Conservation (phyloP, 2,113 vertebrate species). For the Drymodes brunneopygia region DNA sequence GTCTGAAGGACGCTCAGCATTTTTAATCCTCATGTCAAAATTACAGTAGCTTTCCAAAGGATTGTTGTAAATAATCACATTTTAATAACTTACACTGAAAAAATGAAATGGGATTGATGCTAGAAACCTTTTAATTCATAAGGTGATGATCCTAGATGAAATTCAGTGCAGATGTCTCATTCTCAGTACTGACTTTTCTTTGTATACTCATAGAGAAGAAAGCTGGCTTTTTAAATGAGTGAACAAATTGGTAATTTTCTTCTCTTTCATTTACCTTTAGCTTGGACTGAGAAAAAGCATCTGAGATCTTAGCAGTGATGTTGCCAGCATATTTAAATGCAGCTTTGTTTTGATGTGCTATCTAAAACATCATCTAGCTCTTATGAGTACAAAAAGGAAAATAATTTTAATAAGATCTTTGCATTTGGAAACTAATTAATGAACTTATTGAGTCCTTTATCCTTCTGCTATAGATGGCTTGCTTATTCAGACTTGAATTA, state of each 20-base stretch:
- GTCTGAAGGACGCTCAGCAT: background rate
- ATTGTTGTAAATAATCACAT: background rate
- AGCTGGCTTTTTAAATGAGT: background rate
- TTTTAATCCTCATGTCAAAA: background rate
- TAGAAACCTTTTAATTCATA: background rate
- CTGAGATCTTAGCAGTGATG: background rate
- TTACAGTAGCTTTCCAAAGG: background rate
- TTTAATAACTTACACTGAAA: background rate
- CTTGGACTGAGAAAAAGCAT: background rate
- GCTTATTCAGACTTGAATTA: slow-evolving; percentile 79
- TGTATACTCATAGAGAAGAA: background rate
- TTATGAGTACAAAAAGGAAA: background rate
- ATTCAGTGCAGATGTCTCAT: background rate
- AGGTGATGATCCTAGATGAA: background rate
- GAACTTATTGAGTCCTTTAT: slow-evolving; percentile 18
- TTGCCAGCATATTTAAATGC: background rate
- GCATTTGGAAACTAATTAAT: background rate
- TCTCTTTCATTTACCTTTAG: background rate
- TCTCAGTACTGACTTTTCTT: background rate
- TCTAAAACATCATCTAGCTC: background rate
- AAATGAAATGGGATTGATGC: background rate
- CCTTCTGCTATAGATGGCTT: slow-evolving; percentile 77
- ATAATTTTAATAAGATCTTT: background rate
- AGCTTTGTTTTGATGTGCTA: background rate
- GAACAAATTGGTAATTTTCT: background rate